A percentile compares a stretch with the other conserved stretches of the same genome.
Conservation (phyloP, 2,888 invertebrate species). For the Melinopterus prodromus region DNA sequence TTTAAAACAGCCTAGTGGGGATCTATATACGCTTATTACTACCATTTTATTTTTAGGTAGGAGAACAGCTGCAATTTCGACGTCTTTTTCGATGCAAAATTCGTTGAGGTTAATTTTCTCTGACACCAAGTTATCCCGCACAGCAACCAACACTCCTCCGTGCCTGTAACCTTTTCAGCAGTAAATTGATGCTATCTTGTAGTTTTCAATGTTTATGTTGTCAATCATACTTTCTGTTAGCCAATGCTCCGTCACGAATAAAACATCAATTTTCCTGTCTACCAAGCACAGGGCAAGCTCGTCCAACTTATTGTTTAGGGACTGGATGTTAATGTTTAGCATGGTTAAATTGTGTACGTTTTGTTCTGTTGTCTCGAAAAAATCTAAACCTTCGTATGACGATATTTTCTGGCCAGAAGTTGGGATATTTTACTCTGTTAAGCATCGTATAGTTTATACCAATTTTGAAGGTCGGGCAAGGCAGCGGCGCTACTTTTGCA, state of each 20-base stretch:
- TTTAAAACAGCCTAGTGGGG: constrained; percentile 7
- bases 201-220: not conserved
- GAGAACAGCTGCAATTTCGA: constrained; percentile 12
- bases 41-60: constrained; percentile 7
- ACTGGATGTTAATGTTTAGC: constrained; percentile 17
- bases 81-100: not conserved
- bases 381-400: too few relatives aligned
- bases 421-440: too few relatives aligned
- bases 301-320: constrained; percentile 10
- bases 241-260: constrained; percentile 17
- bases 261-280: constrained; percentile 6
- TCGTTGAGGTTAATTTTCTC: constrained; percentile 7
- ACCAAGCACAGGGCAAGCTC: not conserved
- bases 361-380: not conserved
- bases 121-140: not conserved
- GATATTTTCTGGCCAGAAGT: too few relatives aligned
- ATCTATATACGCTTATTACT: constrained; percentile 10
- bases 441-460: too few relatives aligned
- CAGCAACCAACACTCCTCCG: constrained; percentile 12
- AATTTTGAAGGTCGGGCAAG: too few relatives aligned
- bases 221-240: constrained; percentile 5
- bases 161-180: not conserved
- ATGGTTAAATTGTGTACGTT: constrained; percentile 4
- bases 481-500: too few relatives aligned
- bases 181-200: not conserved